Evolutionary conservation across 2,888 invertebrate species (phyloP), one percentile per base, ranked within the genome.

Genomic region (Harpalus rubripes): DNA sequence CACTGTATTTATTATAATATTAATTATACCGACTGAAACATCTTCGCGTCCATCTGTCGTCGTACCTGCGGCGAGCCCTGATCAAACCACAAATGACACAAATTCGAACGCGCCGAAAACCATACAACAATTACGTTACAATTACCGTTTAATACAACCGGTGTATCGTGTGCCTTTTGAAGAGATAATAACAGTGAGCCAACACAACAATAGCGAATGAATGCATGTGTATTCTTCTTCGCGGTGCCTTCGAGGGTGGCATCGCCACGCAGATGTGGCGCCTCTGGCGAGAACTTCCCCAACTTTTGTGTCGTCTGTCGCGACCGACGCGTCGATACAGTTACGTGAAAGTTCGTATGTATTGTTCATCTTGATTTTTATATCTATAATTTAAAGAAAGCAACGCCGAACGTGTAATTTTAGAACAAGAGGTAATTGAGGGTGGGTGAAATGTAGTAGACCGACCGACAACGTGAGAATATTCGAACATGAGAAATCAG

Each of bases 311-410:
- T 74, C 74, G 59, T 32, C 18, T 76, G 83, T 74, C 76, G 82
- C 72, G 32, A 26, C 61, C 58, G 61, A 3, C 72, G 68, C 58
- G 12, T 10, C 44, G 76, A 78, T 78, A 85, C 84, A 79, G 85
- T 80, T 78, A 85, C 80, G 85, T 68, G 85, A 85, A 85, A 85
- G 85, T 85, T 72, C 16, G 39, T 41, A 85, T 22, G 22, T 22
- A 32, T 85, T 85, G 85, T 85, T 85, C 79, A 85, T 85, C 68
- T 26, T 39, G 80, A 85, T 61, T 85, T 85, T 79, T 85, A 79
- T 85, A 85, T 85, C 79, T 85, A 72, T 85, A 85, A 85, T 85
- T 85, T 84, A 7, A 39, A 16, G 7, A 26, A 63, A 39, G n/a
- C 26, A 74, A 39, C 26, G 15, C 39, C 18, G 16, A 68, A 83